Conservation (phyloP, 2,797 vertebrate genomes). For the Argentina silus region DNA sequence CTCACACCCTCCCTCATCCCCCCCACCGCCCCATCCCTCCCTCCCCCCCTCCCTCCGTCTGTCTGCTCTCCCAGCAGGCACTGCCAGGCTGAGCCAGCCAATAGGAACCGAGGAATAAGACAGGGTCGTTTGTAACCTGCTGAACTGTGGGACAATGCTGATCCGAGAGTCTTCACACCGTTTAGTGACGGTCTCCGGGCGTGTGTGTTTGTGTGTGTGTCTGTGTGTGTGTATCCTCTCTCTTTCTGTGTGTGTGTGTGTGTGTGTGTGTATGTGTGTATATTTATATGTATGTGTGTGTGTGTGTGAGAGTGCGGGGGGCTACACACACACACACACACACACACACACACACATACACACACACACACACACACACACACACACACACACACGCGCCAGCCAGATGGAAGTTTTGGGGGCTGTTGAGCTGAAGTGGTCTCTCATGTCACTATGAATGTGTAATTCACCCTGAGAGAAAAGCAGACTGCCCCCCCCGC, state of each 20-base stretch:
- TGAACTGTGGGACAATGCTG: conserved; percentile 13
- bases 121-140: conserved; percentile 27
- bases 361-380: no score
- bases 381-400: conserved; percentile 58
- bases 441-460: conserved; percentile 71
- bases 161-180: conserved; percentile 9
- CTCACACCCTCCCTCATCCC: no score
- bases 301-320: conserved; percentile 38
- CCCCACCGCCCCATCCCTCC: no score
- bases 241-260: no score
- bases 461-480: conserved; percentile 68
- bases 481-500: no score
- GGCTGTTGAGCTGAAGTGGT: conserved; percentile 29
- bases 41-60: no score
- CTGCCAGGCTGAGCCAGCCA: conserved; percentile 6
- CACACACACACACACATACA: no score
- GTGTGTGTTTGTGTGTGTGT: no score
- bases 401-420: conserved; percentile 66
- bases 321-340: no score
- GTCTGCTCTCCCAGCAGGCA: conserved; percentile 41
- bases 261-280: background rate
- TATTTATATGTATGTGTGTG: background rate
- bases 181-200: background rate
- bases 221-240: no score
- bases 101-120: conserved; percentile 7